Percentiles rank a stretch among this genome's conserved stretches.
phyloP scores from a whole-genome alignment of 1,140 invertebrate species.

The Cherax destructor region DNA sequence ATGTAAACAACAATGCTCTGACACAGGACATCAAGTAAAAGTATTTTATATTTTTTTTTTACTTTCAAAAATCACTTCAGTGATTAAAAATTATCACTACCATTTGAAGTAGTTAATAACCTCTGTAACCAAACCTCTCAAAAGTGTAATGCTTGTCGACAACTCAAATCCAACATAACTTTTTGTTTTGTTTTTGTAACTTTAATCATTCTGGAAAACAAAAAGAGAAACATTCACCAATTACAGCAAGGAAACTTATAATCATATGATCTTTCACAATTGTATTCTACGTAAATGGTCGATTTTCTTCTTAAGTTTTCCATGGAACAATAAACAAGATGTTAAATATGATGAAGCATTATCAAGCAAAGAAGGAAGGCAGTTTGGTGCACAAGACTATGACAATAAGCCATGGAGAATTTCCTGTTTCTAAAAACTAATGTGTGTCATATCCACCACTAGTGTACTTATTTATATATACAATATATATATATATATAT shows the following conservation, averaged over 20 bases:
- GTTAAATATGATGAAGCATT: conserved; percentile 27
- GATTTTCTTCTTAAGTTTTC: conserved; percentile 17
- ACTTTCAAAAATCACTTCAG: not conserved
- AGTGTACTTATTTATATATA: conserved; percentile 30
- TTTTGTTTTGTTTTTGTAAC: conserved; percentile 9
- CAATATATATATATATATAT: not conserved
- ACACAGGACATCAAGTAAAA: not conserved
- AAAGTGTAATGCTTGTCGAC: conserved; percentile 44
- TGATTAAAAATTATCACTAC: not conserved
- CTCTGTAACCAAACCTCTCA: conserved; percentile 45
- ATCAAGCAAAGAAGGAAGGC: conserved; percentile 28
- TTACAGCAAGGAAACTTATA: conserved; percentile 8
- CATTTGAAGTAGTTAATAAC: conserved; percentile 24
- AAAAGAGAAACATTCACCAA: conserved; percentile 2
- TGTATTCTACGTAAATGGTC: not conserved
- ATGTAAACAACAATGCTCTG: not conserved
- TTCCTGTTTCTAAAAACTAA: conserved; percentile 44
- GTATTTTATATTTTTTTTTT: not conserved
- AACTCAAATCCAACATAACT: conserved; percentile 54
- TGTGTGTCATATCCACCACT: conserved; percentile 50
- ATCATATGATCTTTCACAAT: not conserved
- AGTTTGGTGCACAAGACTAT: conserved; percentile 35
- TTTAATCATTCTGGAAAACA: conserved; percentile 18
- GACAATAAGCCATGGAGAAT: conserved; percentile 41
- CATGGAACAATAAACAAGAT: conserved; percentile 25